Base-by-base conservation (phyloP, 2,888 invertebrate species). In the Lasioglossum figueresi region DNA sequence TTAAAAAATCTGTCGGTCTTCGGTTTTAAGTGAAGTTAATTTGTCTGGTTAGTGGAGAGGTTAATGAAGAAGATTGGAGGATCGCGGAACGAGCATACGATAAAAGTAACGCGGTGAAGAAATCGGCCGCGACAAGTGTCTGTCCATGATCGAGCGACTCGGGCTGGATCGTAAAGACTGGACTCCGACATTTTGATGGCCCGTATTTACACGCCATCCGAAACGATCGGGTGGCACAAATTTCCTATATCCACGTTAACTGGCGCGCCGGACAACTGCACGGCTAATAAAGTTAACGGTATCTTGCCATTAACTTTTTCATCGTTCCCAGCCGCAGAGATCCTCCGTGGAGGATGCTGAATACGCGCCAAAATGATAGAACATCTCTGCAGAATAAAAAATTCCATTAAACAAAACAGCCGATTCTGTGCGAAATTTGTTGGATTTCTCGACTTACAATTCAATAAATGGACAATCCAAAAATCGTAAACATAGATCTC, bases 121-220 rank as follows among this genome's bases (percentile, higher is more conserved):
- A 40, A 59, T 80, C 77, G 27, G 70, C 34, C 43, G 56, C 66
- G 40, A 34, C 56, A 68, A 78, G 78, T n/a, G 78, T 68, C 34
- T 23, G 16, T n/a, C 27, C 23, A 43, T 43, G 72, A 73, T 45
- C 45, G 74, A 68, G 43, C 16, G 16, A 23, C 4, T 16, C 16
- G 27, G 14, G 40, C 19, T 2, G n/a, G 8, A 19, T 31, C 27
- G 48, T 63, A 83, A 80, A 37, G 43, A 72, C n/a, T 40, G 48
- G 75, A 40, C 40, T 19, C 37, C 5, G 71, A 37, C 75, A 19
- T 63, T 79, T 79, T 79, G 40, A 82, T 48, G 75, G 56, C 75
- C 34, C 70, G 70, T 34, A 73, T 79, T 74, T 72, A 72, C 72
- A 66, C 45, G 59, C 43, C 72, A n/a, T 63, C 4, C 34, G 48